A percentile compares a stretch with the other conserved stretches of the same genome.
Evolutionary conservation across 2,113 vertebrate species (phyloP).

Genomic region (Cacatua alba): DNA sequence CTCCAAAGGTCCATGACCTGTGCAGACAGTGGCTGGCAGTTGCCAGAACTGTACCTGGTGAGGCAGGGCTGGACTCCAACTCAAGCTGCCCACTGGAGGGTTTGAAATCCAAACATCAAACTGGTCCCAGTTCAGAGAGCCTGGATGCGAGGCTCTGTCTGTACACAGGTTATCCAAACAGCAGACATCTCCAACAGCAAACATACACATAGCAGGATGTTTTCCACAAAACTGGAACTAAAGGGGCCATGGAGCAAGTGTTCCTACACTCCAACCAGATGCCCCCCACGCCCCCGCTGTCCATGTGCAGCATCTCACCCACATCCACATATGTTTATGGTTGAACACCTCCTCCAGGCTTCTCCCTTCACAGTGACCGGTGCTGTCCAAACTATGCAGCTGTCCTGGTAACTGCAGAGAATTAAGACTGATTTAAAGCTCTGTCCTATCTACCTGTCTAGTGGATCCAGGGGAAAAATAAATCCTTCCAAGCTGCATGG

Average conservation of each 20-base stretch:
- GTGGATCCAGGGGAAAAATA: not conserved
- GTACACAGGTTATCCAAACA: not conserved
- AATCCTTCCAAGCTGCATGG: not conserved
- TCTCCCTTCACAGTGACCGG: not conserved
- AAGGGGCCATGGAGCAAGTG: not conserved
- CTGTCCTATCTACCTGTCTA: not conserved
- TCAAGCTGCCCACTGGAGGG: not conserved
- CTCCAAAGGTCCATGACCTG: fast-evolving
- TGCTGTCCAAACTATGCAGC: not conserved
- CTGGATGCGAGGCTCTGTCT: not conserved
- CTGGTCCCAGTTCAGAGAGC: not conserved
- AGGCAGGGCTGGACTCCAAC: not conserved
- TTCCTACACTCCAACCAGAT: not conserved
- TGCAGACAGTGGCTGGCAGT: not conserved
- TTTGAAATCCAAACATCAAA: not conserved
- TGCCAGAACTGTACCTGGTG: not conserved
- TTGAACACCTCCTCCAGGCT: not conserved
- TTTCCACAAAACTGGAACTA: not conserved
- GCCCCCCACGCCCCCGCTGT: not conserved
- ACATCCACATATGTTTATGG: fast-evolving
- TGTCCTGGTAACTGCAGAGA: not conserved
- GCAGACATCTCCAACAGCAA: fast-evolving
- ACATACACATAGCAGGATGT: fast-evolving
- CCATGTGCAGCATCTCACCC: not conserved
- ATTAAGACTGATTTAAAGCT: not conserved